Percentiles rank a stretch among this genome's conserved stretches.
Evolutionary conservation across 2,888 invertebrate genomes (phyloP).

Genomic region (Meta bourneti): DNA sequence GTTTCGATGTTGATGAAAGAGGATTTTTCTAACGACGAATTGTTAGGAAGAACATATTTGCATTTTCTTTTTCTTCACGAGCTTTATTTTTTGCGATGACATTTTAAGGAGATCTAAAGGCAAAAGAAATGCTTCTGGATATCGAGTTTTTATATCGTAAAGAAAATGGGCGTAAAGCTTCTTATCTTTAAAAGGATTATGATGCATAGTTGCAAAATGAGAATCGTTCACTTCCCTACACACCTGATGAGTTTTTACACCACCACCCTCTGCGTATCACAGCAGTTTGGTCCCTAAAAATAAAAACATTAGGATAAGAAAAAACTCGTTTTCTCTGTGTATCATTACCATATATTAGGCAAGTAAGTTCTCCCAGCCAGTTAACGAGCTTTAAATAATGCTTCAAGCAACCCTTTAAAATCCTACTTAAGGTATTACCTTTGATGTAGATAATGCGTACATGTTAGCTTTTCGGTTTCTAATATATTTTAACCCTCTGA

Average conservation of each 20-base stretch:
- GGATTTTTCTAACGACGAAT: not conserved
- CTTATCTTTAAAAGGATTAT: constrained; percentile 43
- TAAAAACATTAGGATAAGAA: not conserved
- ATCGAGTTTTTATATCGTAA: not conserved
- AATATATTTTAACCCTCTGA: no score
- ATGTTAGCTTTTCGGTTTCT: no score
- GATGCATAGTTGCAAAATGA: constrained; percentile 18
- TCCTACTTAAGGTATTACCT: not conserved
- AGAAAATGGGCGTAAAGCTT: constrained; percentile 21
- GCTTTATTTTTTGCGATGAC: constrained; percentile 19
- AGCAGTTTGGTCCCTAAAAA: not conserved
- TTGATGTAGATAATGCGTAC: not conserved
- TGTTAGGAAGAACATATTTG: not conserved
- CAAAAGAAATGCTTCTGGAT: constrained; percentile 24
- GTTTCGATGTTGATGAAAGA: constrained; percentile 30
- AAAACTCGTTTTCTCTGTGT: not conserved
- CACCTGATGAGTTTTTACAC: not conserved
- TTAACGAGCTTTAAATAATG: not conserved
- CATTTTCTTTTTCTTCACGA: not conserved
- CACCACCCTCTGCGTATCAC: not conserved
- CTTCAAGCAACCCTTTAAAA: not conserved
- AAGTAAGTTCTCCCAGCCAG: not conserved
- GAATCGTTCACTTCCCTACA: not conserved
- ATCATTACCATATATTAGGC: not conserved
- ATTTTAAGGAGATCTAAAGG: constrained; percentile 21